Base-by-base conservation (phyloP, 2,888 invertebrate genomes). In the Epiblema foenella region DNA sequence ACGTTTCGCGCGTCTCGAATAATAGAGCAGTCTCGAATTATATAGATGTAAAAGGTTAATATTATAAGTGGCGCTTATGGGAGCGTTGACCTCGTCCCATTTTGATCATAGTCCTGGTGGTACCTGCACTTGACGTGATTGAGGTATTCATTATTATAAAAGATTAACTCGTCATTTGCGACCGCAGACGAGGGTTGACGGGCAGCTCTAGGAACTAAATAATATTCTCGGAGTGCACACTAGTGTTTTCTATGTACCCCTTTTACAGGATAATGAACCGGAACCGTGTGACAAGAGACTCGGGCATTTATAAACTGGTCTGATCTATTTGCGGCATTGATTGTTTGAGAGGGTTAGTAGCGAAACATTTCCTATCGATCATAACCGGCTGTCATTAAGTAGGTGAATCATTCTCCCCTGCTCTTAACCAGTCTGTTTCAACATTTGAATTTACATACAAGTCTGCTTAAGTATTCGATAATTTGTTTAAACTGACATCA, bases 141-240 rank as follows among this genome's bases (percentile, higher is more conserved):
- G 58, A 18, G 52, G 51, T 10, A 58, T 51, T 24, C 18, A 29
- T 52, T 51, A 57, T 63, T 49, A 63, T 63, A 51, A 63, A 37
- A 63, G 56, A 69, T 69, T 69, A 69, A 60, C 17, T 24, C 52
- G 10, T 46, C n/a, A 46, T 17, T 46, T 49, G 39, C 20, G 59
- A 51, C 57, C 33, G 51, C 60, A 5, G 68, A 68, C 69, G 57
- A 69, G 63, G 69, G 69, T 69, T 39, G 63, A 69, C 63, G 63
- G 18, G 20, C 5, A 18, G 20, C 15, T 17, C 12, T 42, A 4
- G 5, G 12, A 46, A 33, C 57, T 33, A 39, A 24, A 18, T 39
- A 52, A 37, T 62, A 62, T 49, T 62, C 51, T 8, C 10, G 52
- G 51, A 20, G 3, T 51, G 37, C 63, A n/a, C n/a, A n/a, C n/a